Conservation (phyloP, 2,797 vertebrate genomes). For the Pseudocheirus occidentalis region DNA sequence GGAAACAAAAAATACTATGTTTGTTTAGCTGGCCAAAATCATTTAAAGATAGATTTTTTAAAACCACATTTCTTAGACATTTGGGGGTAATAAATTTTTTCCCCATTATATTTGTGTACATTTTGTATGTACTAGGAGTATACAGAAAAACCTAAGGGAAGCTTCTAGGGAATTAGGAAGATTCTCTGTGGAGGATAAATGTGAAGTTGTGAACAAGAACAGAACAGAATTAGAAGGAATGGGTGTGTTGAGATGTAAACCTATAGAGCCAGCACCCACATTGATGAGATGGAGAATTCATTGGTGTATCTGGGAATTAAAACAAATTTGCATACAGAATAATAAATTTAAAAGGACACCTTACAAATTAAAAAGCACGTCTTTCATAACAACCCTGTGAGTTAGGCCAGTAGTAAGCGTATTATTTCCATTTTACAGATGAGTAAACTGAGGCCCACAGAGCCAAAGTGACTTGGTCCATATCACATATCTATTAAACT, state of each 20-base stretch:
- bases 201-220: not conserved
- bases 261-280: not conserved
- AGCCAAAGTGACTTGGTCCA: not conserved
- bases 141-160: not conserved
- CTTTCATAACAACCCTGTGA: not conserved
- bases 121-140: not conserved
- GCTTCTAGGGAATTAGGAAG: not conserved
- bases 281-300: not conserved
- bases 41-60: slow-evolving; percentile 24
- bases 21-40: slow-evolving; percentile 37
- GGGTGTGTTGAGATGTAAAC: not conserved
- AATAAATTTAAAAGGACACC: not conserved
- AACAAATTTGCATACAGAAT: not conserved
- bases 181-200: not conserved
- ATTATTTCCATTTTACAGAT: not conserved
- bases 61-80: not conserved
- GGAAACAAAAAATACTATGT: slow-evolving; percentile 64
- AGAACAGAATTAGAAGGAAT: not conserved
- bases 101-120: not conserved
- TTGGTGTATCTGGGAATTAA: not conserved
- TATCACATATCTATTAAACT: not conserved
- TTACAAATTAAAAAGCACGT: not conserved
- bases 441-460: not conserved
- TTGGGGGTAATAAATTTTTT: not conserved
- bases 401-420: not conserved